Base-by-base conservation (phyloP, 2,113 vertebrate species). In the Tychaedon coryphoeus region DNA sequence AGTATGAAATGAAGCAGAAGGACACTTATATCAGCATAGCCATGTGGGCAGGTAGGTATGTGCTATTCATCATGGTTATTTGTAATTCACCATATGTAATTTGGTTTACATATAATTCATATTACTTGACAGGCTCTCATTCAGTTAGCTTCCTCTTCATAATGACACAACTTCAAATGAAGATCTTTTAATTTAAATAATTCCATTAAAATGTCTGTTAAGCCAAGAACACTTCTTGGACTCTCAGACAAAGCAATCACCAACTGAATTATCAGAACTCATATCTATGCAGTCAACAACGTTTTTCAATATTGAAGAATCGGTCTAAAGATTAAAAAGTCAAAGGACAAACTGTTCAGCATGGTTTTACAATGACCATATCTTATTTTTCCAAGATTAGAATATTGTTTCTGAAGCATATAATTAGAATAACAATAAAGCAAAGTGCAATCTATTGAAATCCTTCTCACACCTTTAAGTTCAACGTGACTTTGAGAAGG, bases 291-390 rank as follows among this genome's bases (percentile, higher is more conserved):
- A 92, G 43, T 83, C 36, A 84, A 19, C 23, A 34, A 12, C 31
- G n/a, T 40, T 80, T 81, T 93, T 90, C n/a, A 54, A 20, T 45
- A 82, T 33, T 90, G 45, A 20, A 69, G 29, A 47, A 34, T 58
- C 5, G 7, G 74, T 60, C 51, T 89, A 88, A 93, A 92, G 91
- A 90, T 87, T 86, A 84, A 90, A 75, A 94, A 77, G 61, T 71
- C 95, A 83, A 92, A 95, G 88, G 79, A 36, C 86, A 86, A 91
- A 76, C 9, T 56, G 47, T 80, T 84, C 61, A 88, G 51, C 7
- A 12, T 31, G 66, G 36, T 57, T 90, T 79, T 83, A 65, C 50
- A 65, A 61, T 73, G 24, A n/a, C 28, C 24, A 16, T 60, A 71
- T 23, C 48, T 51, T 71, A 51, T 9, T 51, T 78, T 78, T 60